phyloP scores from a whole-genome alignment of 2,113 vertebrate genomes.

The Gorsachius goisagi region DNA sequence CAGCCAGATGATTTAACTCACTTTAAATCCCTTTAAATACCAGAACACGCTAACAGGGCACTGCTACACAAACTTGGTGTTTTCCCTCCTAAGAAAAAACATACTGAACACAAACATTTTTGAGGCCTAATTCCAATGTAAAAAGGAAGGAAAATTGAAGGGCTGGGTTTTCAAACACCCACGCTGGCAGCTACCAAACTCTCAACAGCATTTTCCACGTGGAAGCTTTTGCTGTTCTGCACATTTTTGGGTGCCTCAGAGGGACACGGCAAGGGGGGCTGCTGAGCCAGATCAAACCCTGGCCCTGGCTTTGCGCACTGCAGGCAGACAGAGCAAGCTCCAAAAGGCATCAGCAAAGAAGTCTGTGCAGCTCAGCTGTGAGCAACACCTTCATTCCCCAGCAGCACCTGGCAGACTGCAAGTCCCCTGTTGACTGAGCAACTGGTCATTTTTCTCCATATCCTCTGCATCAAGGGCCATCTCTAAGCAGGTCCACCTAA shows the following conservation, averaged over 20 bases:
- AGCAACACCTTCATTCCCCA: background rate
- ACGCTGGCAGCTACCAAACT: background rate
- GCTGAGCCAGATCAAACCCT: background rate
- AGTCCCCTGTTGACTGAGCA: rapidly evolving
- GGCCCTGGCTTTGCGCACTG: background rate
- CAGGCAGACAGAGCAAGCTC: background rate
- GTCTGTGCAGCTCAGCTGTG: background rate
- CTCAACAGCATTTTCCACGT: background rate
- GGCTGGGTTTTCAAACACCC: background rate
- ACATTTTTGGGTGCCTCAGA: background rate
- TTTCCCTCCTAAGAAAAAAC: background rate
- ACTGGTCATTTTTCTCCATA: background rate
- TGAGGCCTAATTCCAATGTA: background rate
- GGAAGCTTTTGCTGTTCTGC: background rate
- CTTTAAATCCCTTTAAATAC: background rate
- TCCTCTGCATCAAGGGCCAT: background rate
- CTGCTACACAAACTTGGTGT: background rate
- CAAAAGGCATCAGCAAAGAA: background rate
- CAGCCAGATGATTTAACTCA: background rate
- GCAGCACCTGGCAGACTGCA: background rate
- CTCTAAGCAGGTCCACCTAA: background rate
- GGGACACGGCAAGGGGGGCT: rapidly evolving
- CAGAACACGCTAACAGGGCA: background rate
- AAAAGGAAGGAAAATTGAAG: background rate
- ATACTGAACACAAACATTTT: background rate